phyloP scores from a whole-genome alignment of 2,888 invertebrate species.

The Eristalis arbustorum region DNA sequence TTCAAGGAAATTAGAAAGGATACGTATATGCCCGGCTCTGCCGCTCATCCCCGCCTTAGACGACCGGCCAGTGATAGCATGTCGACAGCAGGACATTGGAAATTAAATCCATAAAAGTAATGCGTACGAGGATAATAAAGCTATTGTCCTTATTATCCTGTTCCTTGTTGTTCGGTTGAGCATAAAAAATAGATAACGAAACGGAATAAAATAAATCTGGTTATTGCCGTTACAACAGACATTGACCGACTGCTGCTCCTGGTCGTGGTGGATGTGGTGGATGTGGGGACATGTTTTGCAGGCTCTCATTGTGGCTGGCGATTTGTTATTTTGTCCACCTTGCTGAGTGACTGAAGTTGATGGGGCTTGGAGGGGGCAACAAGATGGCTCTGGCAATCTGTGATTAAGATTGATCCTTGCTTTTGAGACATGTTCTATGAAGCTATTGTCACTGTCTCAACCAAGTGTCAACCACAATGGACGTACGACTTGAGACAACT shows the following conservation, averaged over 20 bases:
- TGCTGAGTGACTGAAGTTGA: no score
- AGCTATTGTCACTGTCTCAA: no score
- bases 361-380: no score
- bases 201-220: slow-evolving; percentile 70
- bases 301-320: not conserved
- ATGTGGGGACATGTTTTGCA: not conserved
- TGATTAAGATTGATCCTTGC: no score
- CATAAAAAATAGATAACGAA: slow-evolving; percentile 77
- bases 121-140: slow-evolving; percentile 72
- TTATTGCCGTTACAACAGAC: slow-evolving; percentile 64
- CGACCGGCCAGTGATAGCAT: slow-evolving; percentile 54
- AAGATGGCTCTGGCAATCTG: no score
- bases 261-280: slow-evolving; percentile 6
- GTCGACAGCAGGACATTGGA: slow-evolving; percentile 75
- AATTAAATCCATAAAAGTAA: slow-evolving; percentile 78
- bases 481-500: no score
- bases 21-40: slow-evolving; percentile 72
- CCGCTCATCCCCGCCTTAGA: not conserved
- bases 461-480: no score
- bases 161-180: slow-evolving; percentile 75
- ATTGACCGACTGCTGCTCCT: not conserved
- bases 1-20: slow-evolving; percentile 78
- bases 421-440: no score
- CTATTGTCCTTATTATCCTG: slow-evolving; percentile 74
- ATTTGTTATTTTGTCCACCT: slow-evolving; percentile 13